Conservation (phyloP, 2,888 invertebrate genomes). For the Drosophila ochracea region DNA sequence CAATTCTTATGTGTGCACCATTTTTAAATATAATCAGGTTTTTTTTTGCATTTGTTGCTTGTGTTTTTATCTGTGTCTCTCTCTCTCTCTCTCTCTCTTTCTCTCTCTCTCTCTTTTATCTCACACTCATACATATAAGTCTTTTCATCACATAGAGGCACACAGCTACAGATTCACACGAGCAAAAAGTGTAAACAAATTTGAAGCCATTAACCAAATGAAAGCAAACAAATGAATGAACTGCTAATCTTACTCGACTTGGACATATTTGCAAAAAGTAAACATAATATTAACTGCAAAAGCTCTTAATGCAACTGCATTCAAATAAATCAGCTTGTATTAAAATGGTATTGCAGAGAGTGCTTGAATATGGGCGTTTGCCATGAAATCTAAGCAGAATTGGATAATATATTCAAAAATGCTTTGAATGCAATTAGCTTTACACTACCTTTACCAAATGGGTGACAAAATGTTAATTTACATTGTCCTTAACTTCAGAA, state of each 20-base stretch:
- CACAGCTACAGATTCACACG: constrained; percentile 24
- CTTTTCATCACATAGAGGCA: constrained; percentile 26
- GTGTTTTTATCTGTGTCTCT: not conserved
- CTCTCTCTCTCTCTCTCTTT: not conserved
- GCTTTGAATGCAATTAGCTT: too few relatives aligned
- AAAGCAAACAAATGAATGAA: constrained; percentile 52
- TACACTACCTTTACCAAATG: not conserved
- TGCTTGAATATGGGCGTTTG: not conserved
- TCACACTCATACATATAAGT: constrained; percentile 26
- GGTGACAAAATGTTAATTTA: not conserved
- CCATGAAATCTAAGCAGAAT: not conserved
- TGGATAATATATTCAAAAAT: not conserved
- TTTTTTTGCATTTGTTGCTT: not conserved
- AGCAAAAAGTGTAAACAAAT: constrained; percentile 62
- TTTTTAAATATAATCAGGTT: constrained; percentile 14
- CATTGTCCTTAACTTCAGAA: not conserved
- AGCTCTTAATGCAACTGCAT: not conserved
- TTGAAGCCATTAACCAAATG: constrained; percentile 69
- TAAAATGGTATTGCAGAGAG: not conserved
- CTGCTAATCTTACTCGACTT: constrained; percentile 21
- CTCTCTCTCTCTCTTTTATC: not conserved
- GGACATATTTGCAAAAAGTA: constrained; percentile 15
- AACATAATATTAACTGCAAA: not conserved
- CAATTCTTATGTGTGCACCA: not conserved
- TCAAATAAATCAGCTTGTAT: not conserved